phyloP scores from a whole-genome alignment of 64 coral and sea anemone genomes.

The Montipora cactus region DNA sequence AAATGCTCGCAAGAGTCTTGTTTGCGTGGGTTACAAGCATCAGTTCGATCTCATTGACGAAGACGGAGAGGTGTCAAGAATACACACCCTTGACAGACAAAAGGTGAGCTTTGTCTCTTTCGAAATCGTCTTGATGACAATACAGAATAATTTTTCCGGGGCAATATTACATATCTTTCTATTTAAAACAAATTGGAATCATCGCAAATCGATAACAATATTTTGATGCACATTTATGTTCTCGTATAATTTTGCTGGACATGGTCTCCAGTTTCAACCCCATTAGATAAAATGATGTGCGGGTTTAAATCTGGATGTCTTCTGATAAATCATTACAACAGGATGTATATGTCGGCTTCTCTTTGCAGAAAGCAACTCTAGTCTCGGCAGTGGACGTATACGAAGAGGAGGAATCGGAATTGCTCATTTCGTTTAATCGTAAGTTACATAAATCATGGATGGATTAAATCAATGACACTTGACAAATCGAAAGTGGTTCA shows the following conservation, averaged over 20 bases:
- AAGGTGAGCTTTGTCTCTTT: slow-evolving; percentile 49
- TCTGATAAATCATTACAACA: not conserved
- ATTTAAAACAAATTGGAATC: too few relatives aligned
- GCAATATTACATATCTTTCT: too few relatives aligned
- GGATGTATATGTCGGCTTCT: not conserved
- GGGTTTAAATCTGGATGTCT: not conserved
- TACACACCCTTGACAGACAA: slow-evolving; percentile 81
- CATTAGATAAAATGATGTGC: too few relatives aligned
- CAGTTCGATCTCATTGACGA: slow-evolving; percentile 84
- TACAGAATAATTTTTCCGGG: too few relatives aligned
- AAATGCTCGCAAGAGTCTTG: slow-evolving; percentile 38
- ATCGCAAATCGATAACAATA: too few relatives aligned
- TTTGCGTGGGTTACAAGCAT: slow-evolving; percentile 87
- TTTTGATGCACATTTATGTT: too few relatives aligned
- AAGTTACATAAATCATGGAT: slow-evolving; percentile 13
- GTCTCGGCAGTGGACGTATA: slow-evolving; percentile 95
- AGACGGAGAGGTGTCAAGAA: slow-evolving; percentile 71
- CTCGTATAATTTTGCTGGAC: too few relatives aligned
- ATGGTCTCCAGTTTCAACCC: too few relatives aligned
- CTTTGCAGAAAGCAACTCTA: slow-evolving; percentile 91
- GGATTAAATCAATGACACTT: too few relatives aligned
- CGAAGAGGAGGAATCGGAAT: slow-evolving; percentile 92
- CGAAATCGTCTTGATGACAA: too few relatives aligned
- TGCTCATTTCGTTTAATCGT: slow-evolving; percentile 96
- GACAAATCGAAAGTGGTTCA: too few relatives aligned